Base-by-base conservation (phyloP, 2,797 vertebrate genomes). In the Dallia pectoralis region DNA sequence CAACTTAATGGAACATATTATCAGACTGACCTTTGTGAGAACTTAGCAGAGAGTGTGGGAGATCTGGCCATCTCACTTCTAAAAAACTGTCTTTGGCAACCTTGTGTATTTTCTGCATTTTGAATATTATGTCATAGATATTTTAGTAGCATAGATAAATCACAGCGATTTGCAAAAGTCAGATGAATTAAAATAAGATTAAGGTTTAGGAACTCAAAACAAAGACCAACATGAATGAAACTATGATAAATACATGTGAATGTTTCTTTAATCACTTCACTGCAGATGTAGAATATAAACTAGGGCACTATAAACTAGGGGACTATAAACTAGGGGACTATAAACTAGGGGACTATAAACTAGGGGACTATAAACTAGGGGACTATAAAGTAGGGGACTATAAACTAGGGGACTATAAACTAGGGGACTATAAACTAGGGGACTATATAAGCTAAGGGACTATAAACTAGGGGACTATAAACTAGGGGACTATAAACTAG, bases 11-110 rank as follows among this genome's bases (percentile, higher is more conserved):
- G 36, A 68, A 70, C 36, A 59, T 33, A 36, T 25, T 67, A 64
- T 67, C 77, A 74, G 66, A 71, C 72, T 64, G 76, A 71, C 74
- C 53, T 65, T 64, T 71, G 69, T 72, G 29, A 78, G 76, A 78
- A 67, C 73, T 59, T 61, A 44, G 29, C 49, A 72, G 47, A 51
- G 36, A 22, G 18, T 7, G 15, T 15, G 27, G 40, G 59, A 61
- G 53, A 67, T 78, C 27, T 62, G 56, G 56, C 40, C 47, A 72
- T 70, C 47, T 56, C 71, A 0, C 65, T 71, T 59, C 70, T 22
- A 47, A 71, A 78, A 74, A 53, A 61, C 63, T 30, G 69, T 22
- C 30, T 53, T 67, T 75, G 5, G 47, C 33, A 65, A 66, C 25
- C 73, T 74, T 69, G 71, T 82, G 27, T 29, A 49, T 79, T 81